Base-by-base conservation (phyloP, 2,797 vertebrate species). In the Erethizon dorsatum region DNA sequence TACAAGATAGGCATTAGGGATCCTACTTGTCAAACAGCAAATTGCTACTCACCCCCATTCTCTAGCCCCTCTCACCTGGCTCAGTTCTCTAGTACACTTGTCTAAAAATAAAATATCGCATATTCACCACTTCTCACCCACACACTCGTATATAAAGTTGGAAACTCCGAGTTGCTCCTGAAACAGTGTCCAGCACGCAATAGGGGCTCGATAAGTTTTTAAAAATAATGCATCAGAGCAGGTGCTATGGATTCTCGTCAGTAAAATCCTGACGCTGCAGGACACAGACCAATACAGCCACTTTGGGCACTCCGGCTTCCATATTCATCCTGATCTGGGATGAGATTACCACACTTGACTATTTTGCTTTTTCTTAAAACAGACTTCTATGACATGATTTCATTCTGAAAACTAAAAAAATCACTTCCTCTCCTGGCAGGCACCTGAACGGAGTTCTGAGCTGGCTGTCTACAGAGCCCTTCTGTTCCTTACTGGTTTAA, bases 401-500 rank as follows among this genome's bases (percentile, higher is more conserved):
- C 97, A 94, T 95, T 93, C 80, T 96, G 94, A 96, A 97, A 97
- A 92, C 88, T 92, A 93, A 96, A 96, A 97, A 96, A 95, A 87
- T 96, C 88, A 24, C 83, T 97, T 98, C 97, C 97, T 96, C 37
- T 95, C 92, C 90, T 98, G 97, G 97, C 97, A 97, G 75, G 83
- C 88, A 94, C 90, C 95, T 94, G 85, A 95, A 79, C 73, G 7
- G 3, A 88, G 47, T 86, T 93, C 92, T 90, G 54, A 97, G 83
- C 88, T 96, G 87, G 84, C 93, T 83, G 52, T 50, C 31, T 82
- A 88, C 86, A 97, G 95, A 94, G 92, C 90, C 95, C 33, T 45
- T 96, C 96, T 97, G 96, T 97, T 98, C 95, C 79, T 61, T 83
- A 1, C 73, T 91, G 78, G 71, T 93, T 97, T 71, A 94, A 95